Conservation (phyloP, 2,113 vertebrate genomes). For the Oryzias celebensis region DNA sequence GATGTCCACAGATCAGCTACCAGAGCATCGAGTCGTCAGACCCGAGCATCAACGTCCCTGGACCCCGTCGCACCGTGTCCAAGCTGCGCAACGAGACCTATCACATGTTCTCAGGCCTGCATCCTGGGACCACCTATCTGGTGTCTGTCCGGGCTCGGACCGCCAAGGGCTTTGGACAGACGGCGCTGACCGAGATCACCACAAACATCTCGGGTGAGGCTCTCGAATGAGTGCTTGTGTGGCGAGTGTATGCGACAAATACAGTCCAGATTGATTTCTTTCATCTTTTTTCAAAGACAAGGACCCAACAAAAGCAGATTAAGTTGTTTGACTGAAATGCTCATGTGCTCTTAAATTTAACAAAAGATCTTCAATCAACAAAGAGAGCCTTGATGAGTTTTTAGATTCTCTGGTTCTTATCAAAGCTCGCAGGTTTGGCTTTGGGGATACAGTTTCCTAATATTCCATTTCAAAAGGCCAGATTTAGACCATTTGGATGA, state of each 20-base stretch:
- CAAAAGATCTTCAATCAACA: slow-evolving; percentile 24
- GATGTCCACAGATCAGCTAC: slow-evolving; percentile 87
- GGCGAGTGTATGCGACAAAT: too few relatives aligned
- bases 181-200: slow-evolving; percentile 91
- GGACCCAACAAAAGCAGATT: too few relatives aligned
- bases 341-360: slow-evolving; percentile 21
- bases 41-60: slow-evolving; percentile 87
- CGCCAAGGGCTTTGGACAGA: slow-evolving; percentile 91
- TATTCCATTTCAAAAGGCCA: too few relatives aligned
- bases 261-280: too few relatives aligned
- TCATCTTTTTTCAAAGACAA: too few relatives aligned
- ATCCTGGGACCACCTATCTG: slow-evolving; percentile 94
- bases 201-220: slow-evolving; percentile 92
- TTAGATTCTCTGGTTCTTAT: too few relatives aligned
- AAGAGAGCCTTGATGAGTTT: too few relatives aligned
- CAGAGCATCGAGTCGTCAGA: slow-evolving; percentile 95
- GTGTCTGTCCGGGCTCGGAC: slow-evolving; percentile 92
- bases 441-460: too few relatives aligned
- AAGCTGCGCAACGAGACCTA: slow-evolving; percentile 95
- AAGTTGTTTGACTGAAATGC: slow-evolving; percentile 13
- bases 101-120: slow-evolving; percentile 93
- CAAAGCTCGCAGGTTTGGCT: too few relatives aligned
- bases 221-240: too few relatives aligned
- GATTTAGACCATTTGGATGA: too few relatives aligned
- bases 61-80: slow-evolving; percentile 88